Percentiles rank a stretch among this genome's conserved stretches.
These are phyloP conservation scores for Panthera leo DNA, from an alignment of 2,113 vertebrate species.

Conservation along the genomic window DNA sequence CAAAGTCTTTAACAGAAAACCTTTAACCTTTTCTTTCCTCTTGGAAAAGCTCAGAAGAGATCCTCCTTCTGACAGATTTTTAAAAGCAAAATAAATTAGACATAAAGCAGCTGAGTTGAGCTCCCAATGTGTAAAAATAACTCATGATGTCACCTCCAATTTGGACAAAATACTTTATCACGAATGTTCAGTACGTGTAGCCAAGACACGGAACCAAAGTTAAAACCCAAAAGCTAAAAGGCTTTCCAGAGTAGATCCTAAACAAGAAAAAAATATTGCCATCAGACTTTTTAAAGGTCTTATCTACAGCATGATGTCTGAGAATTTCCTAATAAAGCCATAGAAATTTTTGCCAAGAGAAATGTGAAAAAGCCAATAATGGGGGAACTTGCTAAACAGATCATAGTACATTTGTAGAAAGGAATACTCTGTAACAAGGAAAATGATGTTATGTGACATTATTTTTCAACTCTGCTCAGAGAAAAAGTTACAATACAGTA, in stretches of 20 bases:
- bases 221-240: not conserved
- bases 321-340: not conserved
- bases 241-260: constrained; percentile 20
- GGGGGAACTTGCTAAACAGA: not conserved
- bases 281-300: constrained; percentile 8
- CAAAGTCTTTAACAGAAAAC: too few species aligned
- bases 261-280: not conserved
- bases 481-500: not conserved
- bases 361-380: not conserved
- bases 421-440: not conserved
- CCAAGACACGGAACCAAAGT: not conserved
- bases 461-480: not conserved
- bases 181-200: not conserved
- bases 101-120: constrained; percentile 18
- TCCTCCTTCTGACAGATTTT: constrained; percentile 29
- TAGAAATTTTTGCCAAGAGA: not conserved
- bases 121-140: constrained; percentile 57
- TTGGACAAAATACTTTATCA: constrained; percentile 43
- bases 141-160: constrained; percentile 9
- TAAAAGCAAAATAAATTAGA: not conserved
- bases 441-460: not conserved
- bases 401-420: not conserved
- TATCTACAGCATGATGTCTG: not conserved
- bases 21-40: too few species aligned
- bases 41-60: constrained; percentile 14